Percentiles rank a stretch among this genome's conserved stretches.
Conservation (phyloP, 2,888 invertebrate species). For the Blera fallax region DNA sequence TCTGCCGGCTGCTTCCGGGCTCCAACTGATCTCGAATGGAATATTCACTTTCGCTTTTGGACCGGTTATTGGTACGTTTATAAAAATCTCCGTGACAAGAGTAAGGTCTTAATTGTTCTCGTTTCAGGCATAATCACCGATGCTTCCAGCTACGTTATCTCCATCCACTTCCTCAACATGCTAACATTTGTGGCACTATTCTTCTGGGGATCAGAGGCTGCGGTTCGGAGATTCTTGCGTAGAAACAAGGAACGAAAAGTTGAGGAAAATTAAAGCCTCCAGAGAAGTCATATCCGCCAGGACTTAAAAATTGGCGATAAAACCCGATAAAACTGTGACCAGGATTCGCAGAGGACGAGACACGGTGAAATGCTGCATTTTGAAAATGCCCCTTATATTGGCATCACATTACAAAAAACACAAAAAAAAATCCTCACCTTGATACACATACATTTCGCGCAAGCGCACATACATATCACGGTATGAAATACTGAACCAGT, state of each 20-base stretch:
- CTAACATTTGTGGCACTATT: slow-evolving; percentile 76
- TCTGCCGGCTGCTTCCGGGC: slow-evolving; percentile 87
- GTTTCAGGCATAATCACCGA: slow-evolving; percentile 74
- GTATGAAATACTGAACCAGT: neutral
- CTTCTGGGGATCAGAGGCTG: slow-evolving; percentile 76
- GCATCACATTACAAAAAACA: neutral
- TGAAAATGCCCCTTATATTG: slow-evolving; percentile 6
- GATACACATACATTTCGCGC: neutral
- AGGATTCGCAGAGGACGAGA: neutral
- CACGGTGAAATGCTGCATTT: slow-evolving; percentile 1
- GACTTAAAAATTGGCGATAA: neutral
- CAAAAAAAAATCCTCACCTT: neutral
- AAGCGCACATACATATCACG: neutral
- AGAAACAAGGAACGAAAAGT: slow-evolving; percentile 44
- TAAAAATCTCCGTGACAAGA: neutral
- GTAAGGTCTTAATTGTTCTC: neutral
- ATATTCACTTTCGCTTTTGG: slow-evolving; percentile 85
- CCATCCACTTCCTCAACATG: slow-evolving; percentile 77
- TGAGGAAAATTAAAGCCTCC: slow-evolving; percentile 4
- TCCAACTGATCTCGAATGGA: slow-evolving; percentile 87
- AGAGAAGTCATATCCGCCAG: neutral
- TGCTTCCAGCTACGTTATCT: slow-evolving; percentile 75
- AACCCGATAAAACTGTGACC: neutral
- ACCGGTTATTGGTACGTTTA: slow-evolving; percentile 85
- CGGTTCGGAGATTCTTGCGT: slow-evolving; percentile 71